A percentile compares a stretch with the other conserved stretches of the same genome.
Conservation (phyloP, 1,140 invertebrate genomes). For the Brachionus koreanus region DNA sequence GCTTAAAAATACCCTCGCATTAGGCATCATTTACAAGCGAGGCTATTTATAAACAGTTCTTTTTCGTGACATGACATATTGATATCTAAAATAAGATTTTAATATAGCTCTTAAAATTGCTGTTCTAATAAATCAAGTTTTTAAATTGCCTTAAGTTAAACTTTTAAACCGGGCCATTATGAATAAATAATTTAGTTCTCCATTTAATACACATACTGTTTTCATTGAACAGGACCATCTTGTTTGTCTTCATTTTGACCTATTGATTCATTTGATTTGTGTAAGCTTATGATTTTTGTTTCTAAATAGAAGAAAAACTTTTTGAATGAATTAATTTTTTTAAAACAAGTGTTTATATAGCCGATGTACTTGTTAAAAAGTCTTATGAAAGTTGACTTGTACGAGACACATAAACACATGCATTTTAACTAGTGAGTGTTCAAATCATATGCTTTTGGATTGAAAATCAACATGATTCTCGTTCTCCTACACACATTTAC, state of each 20-base stretch:
- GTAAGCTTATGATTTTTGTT: background rate
- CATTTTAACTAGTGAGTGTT: background rate
- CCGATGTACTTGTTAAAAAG: background rate
- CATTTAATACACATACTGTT: background rate
- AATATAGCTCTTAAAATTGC: background rate
- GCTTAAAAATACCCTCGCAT: slow-evolving; percentile 5
- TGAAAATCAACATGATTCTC: background rate
- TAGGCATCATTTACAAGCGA: background rate
- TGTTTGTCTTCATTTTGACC: background rate
- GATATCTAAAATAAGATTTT: background rate
- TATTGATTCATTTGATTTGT: background rate
- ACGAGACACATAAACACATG: background rate
- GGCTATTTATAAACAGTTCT: slow-evolving; percentile 32
- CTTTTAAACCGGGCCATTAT: background rate
- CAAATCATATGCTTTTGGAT: background rate
- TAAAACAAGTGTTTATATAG: background rate
- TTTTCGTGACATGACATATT: background rate
- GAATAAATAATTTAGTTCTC: background rate
- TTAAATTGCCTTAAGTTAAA: background rate
- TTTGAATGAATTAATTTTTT: background rate
- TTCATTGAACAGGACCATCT: background rate
- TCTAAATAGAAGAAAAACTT: background rate
- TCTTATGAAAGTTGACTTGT: background rate
- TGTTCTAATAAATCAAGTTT: background rate
- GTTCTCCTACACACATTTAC: background rate